These are phyloP conservation scores for Cyclina sinensis DNA, from an alignment of 1,140 invertebrate genomes.

Conservation along the genomic window DNA sequence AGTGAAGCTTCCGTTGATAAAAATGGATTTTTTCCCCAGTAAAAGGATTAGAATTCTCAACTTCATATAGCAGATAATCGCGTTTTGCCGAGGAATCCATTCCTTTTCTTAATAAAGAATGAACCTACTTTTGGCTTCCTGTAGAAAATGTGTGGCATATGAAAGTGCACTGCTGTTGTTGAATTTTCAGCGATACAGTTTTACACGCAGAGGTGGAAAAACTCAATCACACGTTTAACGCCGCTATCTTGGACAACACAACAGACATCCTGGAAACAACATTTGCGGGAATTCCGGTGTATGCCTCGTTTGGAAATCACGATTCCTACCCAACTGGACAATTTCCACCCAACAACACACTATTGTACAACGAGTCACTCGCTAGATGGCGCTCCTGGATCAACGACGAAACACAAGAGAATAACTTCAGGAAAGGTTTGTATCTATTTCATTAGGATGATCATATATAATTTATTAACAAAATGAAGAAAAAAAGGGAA, in stretches of 20 bases:
- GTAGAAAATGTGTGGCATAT: too few relatives aligned
- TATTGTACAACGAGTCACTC: constrained; percentile 74
- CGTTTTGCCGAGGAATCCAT: too few relatives aligned
- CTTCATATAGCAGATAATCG: too few relatives aligned
- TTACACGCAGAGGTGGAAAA: constrained; percentile 74
- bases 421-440: constrained; percentile 73
- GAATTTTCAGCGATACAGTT: constrained; percentile 78
- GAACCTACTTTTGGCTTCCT: too few relatives aligned
- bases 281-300: constrained; percentile 72
- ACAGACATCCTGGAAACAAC: constrained; percentile 69
- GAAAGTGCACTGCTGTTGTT: too few relatives aligned
- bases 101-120: too few relatives aligned
- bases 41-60: too few relatives aligned
- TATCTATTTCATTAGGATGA: too few relatives aligned
- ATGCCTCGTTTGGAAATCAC: constrained; percentile 82
- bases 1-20: too few relatives aligned
- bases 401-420: constrained; percentile 59
- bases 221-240: constrained; percentile 71
- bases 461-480: too few relatives aligned
- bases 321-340: constrained; percentile 79
- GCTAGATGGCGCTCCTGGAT: constrained; percentile 80
- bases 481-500: too few relatives aligned
- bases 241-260: constrained; percentile 75
- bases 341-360: constrained; percentile 70
- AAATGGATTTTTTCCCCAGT: too few relatives aligned